Evolutionary conservation across 1,140 invertebrate species (phyloP), one percentile per base, ranked within the genome.

Genomic region (Brachystomella parvula): DNA sequence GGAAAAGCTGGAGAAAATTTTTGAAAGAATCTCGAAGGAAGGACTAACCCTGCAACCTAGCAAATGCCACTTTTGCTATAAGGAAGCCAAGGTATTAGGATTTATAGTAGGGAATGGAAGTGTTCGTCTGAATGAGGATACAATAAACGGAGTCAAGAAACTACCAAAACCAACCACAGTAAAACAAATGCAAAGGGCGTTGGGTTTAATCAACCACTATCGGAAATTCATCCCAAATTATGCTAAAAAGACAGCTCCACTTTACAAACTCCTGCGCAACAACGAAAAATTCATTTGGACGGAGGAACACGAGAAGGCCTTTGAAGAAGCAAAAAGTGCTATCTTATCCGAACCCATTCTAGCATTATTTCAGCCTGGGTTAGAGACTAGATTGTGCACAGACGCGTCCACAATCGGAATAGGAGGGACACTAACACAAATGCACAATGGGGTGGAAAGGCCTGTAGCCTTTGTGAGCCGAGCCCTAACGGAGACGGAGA

Each of bases 1-100:
- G 29, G 12, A 63, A 24, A 74, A 78, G 47, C 24, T 81, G 12
- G 32, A 65, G 17, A 30, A 47, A 24, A 73, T 80, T 0, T 69
- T 79, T 24, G 9, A 71, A 26, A 49, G 70, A 2, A 60, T 80
- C 21, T 15, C 3, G 53, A 56, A 58, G 6, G 61, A 17, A 17
- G 61, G 64, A 1, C 31, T 72, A 17, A 79, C 80, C 72, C 32
- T 81, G 24, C 76, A 82, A 73, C 77, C 77, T 0, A 74, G 75
- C n/a, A 81, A 82, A 74, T 81, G 79, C 63, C 73, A 78, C 64
- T 82, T 82, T 71, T 63, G 80, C 28, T 68, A 71, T 66, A 75
- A 76, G 61, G 76, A 80, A 76, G 75, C 81, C 1, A 57, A 65
- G 3, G 79, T 78, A 71, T 71, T 82, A 31, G 80, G 79, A 15